Conservation (phyloP, 2,113 vertebrate genomes). For the Scomber japonicus region DNA sequence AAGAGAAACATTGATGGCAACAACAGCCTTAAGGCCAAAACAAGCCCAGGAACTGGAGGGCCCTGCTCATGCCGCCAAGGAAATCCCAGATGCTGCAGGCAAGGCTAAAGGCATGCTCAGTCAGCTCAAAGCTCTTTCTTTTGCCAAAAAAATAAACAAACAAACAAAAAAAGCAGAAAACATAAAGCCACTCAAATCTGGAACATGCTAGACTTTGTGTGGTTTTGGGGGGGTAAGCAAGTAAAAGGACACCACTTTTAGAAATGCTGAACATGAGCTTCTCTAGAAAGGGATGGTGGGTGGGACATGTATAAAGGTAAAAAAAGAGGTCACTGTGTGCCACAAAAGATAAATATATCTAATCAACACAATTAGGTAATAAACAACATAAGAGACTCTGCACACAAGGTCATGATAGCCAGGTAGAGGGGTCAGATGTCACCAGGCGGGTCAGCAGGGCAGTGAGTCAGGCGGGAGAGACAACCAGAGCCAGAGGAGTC, state of each 20-base stretch:
- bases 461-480: slow-evolving; percentile 49
- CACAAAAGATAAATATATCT: slow-evolving; percentile 35
- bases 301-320: slow-evolving; percentile 24
- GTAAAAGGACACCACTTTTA: slow-evolving; percentile 2
- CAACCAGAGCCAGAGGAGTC: slow-evolving; percentile 61
- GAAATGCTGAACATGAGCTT: slow-evolving; percentile 27
- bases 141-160: slow-evolving; percentile 45
- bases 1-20: slow-evolving; percentile 58
- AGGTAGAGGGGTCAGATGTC: slow-evolving; percentile 62
- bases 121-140: slow-evolving; percentile 54
- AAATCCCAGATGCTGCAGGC: slow-evolving; percentile 54
- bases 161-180: slow-evolving; percentile 8
- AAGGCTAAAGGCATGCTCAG: slow-evolving; percentile 45
- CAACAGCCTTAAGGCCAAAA: slow-evolving; percentile 54
- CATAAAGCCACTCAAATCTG: slow-evolving; percentile 6
- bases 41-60: slow-evolving; percentile 42
- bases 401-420: slow-evolving; percentile 43
- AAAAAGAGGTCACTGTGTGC: slow-evolving; percentile 31
- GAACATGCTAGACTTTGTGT: slow-evolving; percentile 10
- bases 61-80: slow-evolving; percentile 50
- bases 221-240: neutral
- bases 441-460: slow-evolving; percentile 57
- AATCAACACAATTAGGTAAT: slow-evolving; percentile 22
- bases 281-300: neutral
- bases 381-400: slow-evolving; percentile 41